Percentiles rank a stretch among this genome's conserved stretches.
phyloP scores from a whole-genome alignment of 2,888 invertebrate species.

The Rhabditoides inermis region DNA sequence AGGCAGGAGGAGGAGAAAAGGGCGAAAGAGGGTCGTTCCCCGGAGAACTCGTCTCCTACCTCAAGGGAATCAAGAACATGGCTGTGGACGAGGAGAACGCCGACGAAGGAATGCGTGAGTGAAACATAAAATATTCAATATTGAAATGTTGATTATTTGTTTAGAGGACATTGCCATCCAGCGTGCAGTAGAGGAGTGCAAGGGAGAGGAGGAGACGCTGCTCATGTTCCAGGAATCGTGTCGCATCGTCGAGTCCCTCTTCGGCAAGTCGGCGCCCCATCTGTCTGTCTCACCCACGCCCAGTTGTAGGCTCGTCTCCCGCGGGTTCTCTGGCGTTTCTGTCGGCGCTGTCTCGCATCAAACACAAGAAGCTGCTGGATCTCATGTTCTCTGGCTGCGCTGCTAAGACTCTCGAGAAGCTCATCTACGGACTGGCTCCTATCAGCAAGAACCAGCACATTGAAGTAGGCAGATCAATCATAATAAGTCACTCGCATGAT shows the following conservation, averaged over 20 bases:
- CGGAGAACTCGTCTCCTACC: conserved; percentile 24
- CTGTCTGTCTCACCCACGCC: not conserved
- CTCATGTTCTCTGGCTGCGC: conserved; percentile 24
- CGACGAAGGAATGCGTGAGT: too few relatives aligned
- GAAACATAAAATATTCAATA: too few relatives aligned
- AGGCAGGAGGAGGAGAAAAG: not conserved
- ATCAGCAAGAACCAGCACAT: conserved; percentile 14
- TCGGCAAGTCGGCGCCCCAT: conserved; percentile 2
- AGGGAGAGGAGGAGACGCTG: conserved; percentile 21
- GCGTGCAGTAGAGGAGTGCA: conserved; percentile 17
- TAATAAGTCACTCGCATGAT: too few relatives aligned
- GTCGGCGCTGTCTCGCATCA: conserved; percentile 14
- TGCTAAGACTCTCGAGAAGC: conserved; percentile 24
- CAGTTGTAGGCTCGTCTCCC: not conserved
- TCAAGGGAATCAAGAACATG: conserved; percentile 19
- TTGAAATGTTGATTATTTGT: not conserved
- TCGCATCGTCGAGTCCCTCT: conserved; percentile 11
- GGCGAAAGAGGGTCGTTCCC: conserved; percentile 22
- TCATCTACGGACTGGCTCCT: conserved; percentile 19
- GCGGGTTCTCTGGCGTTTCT: conserved; percentile 15
- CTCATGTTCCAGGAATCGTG: conserved; percentile 26
- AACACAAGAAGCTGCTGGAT: conserved; percentile 21
- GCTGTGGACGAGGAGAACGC: conserved; percentile 17
- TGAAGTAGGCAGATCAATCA: conserved; percentile 2
- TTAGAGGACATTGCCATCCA: conserved; percentile 5